These are phyloP conservation scores for Capitulum mitella DNA, from an alignment of 2,888 invertebrate species.

Conservation along the genomic window DNA sequence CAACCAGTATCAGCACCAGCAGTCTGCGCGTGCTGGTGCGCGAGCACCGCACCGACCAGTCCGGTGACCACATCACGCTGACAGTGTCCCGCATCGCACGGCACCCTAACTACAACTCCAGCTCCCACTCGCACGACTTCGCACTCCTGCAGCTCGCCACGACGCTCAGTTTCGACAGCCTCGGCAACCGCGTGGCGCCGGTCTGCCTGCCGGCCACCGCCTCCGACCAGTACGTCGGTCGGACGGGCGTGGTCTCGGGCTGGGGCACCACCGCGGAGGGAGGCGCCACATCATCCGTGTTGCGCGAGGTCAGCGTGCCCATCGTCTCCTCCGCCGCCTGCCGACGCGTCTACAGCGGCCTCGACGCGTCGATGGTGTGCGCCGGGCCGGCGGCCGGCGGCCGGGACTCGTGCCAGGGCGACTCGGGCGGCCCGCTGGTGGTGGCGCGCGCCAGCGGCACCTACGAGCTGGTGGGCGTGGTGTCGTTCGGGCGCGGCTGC, in stretches of 20 bases:
- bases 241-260: not conserved
- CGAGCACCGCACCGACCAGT: not conserved
- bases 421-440: not conserved
- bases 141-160: not conserved
- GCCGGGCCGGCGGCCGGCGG: not conserved
- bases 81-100: not conserved
- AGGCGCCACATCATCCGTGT: not conserved
- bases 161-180: not conserved
- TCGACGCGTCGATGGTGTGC: not conserved
- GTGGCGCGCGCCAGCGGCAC: not conserved
- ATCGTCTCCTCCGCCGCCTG: not conserved
- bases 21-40: not conserved
- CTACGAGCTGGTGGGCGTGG: conserved; percentile 1
- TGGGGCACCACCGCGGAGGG: not conserved
- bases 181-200: conserved; percentile 3
- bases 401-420: not conserved
- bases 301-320: not conserved
- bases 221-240: not conserved
- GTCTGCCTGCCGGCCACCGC: conserved; percentile 6
- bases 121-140: not conserved
- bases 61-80: not conserved
- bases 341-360: not conserved
- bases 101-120: conserved; percentile 1
- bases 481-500: not conserved
- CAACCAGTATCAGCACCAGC: not conserved